These are phyloP conservation scores for Rhamnusium bicolor DNA, from an alignment of 2,888 invertebrate species.

Conservation along the genomic window DNA sequence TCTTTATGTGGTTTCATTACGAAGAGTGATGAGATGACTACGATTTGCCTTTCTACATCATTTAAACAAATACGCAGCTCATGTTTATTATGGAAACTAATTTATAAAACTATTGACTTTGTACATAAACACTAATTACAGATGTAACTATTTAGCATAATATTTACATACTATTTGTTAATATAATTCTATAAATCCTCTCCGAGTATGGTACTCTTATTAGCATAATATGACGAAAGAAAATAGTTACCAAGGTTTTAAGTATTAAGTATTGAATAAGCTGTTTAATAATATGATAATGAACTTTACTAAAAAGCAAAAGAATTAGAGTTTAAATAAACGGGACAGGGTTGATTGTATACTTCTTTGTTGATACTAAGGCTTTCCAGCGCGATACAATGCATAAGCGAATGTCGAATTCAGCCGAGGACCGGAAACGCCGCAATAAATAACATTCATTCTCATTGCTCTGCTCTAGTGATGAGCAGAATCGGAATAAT, in stretches of 20 bases:
- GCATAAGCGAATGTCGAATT: no score
- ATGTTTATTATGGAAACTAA: not conserved
- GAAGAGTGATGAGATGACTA: not conserved
- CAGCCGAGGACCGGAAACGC: no score
- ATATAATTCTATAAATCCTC: slow-evolving; percentile 19
- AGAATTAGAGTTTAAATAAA: no score
- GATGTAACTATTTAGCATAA: not conserved
- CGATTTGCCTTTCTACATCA: not conserved
- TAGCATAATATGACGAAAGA: slow-evolving; percentile 5
- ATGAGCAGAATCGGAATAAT: no score
- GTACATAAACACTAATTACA: not conserved
- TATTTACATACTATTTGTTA: not conserved
- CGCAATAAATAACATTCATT: no score
- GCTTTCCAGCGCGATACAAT: no score
- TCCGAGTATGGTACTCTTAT: slow-evolving; percentile 4
- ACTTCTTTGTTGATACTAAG: no score
- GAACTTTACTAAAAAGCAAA: no score
- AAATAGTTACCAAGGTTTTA: slow-evolving; percentile 4
- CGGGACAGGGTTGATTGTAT: no score
- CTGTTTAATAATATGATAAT: not conserved
- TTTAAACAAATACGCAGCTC: not conserved
- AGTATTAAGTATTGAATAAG: slow-evolving; percentile 11
- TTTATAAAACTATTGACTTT: not conserved
- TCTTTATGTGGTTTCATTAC: not conserved
- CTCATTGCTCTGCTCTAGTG: no score